Evolutionary conservation across 2,113 vertebrate genomes (phyloP), one percentile per base, ranked within the genome.

Genomic region (Vulpes vulpes): DNA sequence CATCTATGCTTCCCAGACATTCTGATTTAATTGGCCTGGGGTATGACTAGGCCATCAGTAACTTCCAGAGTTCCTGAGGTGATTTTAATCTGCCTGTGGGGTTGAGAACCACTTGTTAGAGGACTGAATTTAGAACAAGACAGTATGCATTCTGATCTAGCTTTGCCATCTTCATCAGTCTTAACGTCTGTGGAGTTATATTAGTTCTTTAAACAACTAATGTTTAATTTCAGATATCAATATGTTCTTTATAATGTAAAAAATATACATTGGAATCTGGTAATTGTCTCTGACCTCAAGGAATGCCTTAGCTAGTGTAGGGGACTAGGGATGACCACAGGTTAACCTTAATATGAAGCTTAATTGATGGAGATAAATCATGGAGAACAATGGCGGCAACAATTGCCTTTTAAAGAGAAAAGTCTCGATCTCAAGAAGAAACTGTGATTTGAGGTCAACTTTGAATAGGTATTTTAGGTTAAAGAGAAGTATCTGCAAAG

Each of bases 191-290:
- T 91, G 55, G 15, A 69, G 57, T 76, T 74, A 53, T 60, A 23
- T 85, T 49, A 60, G 17, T 86, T 95, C 53, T 92, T 94, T 59
- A 83, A 94, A 59, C 23, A 84, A 87, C 2, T 89, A 90, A 35
- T 43, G 14, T 83, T 73, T 92, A 73, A 49, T 90, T 95, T 74
- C 10, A 84, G 30, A 62, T 16, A 69, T 8, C 62, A 9, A 14
- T 57, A 62, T 10, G 43, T 57, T 57, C 20, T 80, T 91, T 62
- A 51, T 80, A 89, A 82, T 69, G 11, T 87, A 59, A 95, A 51
- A 85, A 71, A 64, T 95, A 62, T 27, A 95, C 87, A 84, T 93
- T 59, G 88, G 11, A 43, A 84, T 94, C 10, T 69, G 60, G 67
- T 93, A 43, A 83, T 76, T 93, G 4, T 89, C 64, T 93, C 43